Evolutionary conservation across 2,888 invertebrate species (phyloP), one percentile per base, ranked within the genome.

Genomic region (Dysmachus trigonus): DNA sequence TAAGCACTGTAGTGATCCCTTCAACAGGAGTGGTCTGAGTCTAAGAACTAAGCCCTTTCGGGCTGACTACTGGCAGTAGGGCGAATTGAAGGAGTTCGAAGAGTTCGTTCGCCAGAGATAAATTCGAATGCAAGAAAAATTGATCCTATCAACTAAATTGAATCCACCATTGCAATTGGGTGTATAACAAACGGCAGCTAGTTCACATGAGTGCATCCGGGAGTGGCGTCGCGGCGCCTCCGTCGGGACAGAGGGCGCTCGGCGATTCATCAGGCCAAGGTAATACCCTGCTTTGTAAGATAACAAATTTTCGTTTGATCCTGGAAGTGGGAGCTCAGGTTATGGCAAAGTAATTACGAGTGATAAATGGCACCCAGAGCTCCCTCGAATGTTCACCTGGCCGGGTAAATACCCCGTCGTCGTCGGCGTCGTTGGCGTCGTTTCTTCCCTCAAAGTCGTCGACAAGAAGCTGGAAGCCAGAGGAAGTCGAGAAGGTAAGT

Each of bases 101-200:
- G 51, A 51, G 22, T 79, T 79, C 47, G 79, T 35, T 79, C 30
- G 47, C 33, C 27, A 51, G 27, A 79, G 79, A 79, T 79, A 79
- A 79, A 79, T 79, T 79, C 79, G 79, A 53, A 79, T 79, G 79
- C 79, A 79, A 79, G 79, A 79, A 79, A 79, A 79, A 79, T 89
- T 91, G 91, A 91, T 91, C 90, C 91, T 91, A 91, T 91, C 90
- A 91, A 90, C 89, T 90, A 91, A 91, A 91, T 91, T 91, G 91
- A 91, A 91, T 91, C 91, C 90, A 90, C 90, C 90, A 91, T 90
- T 91, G 90, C 89, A 89, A 89, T 89, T 89, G 51, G 47, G 47
- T 79, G 79, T 79, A 79, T 79, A 79, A 79, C 79, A 79, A 79
- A 79, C 79, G 79, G 79, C 79, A 79, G 79, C 79, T 47, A 51